Percentiles rank a stretch among this genome's conserved stretches.
Evolutionary conservation across 2,113 vertebrate species (phyloP).

Genomic region (Hymenochirus boettgeri): DNA sequence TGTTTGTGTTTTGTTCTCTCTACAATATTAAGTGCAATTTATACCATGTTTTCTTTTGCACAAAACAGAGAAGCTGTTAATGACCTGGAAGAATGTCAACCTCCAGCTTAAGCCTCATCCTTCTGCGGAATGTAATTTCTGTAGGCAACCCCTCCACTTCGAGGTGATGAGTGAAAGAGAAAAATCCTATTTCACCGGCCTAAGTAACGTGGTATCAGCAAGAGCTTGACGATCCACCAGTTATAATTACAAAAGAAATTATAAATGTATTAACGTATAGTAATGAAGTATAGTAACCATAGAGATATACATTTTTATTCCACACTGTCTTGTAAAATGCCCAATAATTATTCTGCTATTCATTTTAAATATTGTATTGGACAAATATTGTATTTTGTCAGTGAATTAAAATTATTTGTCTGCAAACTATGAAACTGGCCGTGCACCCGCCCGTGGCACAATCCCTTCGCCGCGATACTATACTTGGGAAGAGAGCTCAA

Average conservation of each 20-base stretch:
- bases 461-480: no score
- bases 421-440: background rate
- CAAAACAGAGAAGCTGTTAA: conserved; percentile 75
- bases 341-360: background rate
- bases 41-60: no score
- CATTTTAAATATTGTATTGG: conserved; percentile 14
- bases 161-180: conserved; percentile 93
- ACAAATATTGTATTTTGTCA: background rate
- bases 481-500: no score
- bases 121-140: conserved; percentile 88
- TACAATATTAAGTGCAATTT: no score
- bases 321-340: background rate
- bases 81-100: conserved; percentile 81
- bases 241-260: conserved; percentile 14
- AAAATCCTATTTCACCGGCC: conserved; percentile 84
- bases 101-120: conserved; percentile 83
- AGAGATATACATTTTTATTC: background rate
- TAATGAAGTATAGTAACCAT: conserved; percentile 42
- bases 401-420: background rate
- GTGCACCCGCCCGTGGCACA: no score
- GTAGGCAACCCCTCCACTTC: conserved; percentile 88
- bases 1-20: background rate
- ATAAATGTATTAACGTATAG: conserved; percentile 16
- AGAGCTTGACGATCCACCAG: conserved; percentile 63
- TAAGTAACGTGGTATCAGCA: conserved; percentile 83